These are phyloP conservation scores for Synanthedon tipuliformis DNA, from an alignment of 2,888 invertebrate species.

Conservation along the genomic window DNA sequence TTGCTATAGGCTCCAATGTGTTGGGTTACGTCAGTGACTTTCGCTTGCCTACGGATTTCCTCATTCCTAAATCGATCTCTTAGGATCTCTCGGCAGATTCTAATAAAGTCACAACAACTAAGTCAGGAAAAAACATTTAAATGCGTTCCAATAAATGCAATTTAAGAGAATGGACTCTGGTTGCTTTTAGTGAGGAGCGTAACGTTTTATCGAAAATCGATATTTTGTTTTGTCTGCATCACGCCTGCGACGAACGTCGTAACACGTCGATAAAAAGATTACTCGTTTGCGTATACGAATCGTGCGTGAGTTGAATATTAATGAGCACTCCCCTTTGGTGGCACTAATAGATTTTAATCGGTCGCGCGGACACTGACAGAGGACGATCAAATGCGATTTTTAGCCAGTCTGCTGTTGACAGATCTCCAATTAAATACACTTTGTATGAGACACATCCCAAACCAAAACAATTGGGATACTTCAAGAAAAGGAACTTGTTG, in stretches of 20 bases:
- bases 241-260: conserved; percentile 22
- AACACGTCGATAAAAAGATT: conserved; percentile 61
- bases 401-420: background rate
- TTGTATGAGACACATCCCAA: no score
- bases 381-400: conserved; percentile 15
- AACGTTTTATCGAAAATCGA: conserved; percentile 31
- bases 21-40: no score
- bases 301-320: conserved; percentile 64
- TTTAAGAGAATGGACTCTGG: background rate
- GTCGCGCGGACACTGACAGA: conserved; percentile 31
- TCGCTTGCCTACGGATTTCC: no score
- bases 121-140: no score
- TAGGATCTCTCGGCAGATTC: no score
- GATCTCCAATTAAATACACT: background rate
- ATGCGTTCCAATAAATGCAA: background rate
- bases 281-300: conserved; percentile 58
- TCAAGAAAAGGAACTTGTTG: no score
- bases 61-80: no score
- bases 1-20: no score
- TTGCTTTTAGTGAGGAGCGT: conserved; percentile 25
- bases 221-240: conserved; percentile 29
- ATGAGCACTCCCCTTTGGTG: conserved; percentile 43
- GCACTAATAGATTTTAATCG: conserved; percentile 65
- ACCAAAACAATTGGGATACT: no score
- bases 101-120: no score